Conservation (phyloP, 1,140 invertebrate genomes). For the Hermetia illucens region DNA sequence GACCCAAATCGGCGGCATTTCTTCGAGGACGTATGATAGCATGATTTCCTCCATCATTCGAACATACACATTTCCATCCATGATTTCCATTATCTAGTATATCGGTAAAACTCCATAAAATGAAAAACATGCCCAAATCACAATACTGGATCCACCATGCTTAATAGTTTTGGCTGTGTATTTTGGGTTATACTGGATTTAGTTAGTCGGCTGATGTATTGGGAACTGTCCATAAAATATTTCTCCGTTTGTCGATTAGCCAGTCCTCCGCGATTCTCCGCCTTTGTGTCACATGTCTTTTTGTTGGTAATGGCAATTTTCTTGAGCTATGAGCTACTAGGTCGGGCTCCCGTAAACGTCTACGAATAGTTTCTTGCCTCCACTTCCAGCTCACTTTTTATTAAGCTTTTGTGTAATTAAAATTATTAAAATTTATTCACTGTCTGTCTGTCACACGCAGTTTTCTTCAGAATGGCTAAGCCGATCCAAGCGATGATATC, state of each 20-base stretch:
- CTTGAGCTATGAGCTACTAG: too few relatives aligned
- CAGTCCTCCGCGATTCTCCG: too few relatives aligned
- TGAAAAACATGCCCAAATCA: slow-evolving; percentile 12
- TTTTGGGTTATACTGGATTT: slow-evolving; percentile 4
- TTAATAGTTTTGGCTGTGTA: slow-evolving; percentile 6
- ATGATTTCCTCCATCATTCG: slow-evolving; percentile 9
- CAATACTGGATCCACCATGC: slow-evolving; percentile 9
- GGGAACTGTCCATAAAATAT: slow-evolving; percentile 2
- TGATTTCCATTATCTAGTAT: slow-evolving; percentile 6
- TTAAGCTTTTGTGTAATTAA: too few relatives aligned
- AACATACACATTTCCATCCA: slow-evolving; percentile 6
- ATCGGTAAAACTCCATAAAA: slow-evolving; percentile 4
- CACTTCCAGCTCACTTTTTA: too few relatives aligned
- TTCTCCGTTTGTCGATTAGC: not conserved
- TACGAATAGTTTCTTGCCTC: too few relatives aligned
- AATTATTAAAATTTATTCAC: too few relatives aligned
- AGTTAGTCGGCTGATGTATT: slow-evolving; percentile 2
- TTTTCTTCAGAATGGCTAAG: too few relatives aligned
- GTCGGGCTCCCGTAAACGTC: too few relatives aligned
- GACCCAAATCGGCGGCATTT: slow-evolving; percentile 11
- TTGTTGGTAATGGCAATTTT: too few relatives aligned
- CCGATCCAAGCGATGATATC: too few relatives aligned
- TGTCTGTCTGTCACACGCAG: too few relatives aligned
- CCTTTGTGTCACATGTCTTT: too few relatives aligned
- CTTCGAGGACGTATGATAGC: slow-evolving; percentile 7